Evolutionary conservation across 2,888 invertebrate genomes (phyloP).

Genomic region (Pinctada fucata): DNA sequence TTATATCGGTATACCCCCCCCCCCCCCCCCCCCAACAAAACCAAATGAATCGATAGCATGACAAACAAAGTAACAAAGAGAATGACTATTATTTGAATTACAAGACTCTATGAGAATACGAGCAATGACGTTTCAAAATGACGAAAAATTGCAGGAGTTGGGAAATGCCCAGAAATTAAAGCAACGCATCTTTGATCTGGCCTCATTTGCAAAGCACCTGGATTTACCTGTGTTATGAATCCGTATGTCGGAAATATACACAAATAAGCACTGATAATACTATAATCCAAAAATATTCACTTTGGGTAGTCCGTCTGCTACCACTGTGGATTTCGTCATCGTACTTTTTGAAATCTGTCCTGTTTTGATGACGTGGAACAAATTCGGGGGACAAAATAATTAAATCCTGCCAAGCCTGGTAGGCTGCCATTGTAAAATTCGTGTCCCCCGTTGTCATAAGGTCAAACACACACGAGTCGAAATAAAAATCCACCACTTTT

Average conservation of each 20-base stretch:
- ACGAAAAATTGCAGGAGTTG: no score
- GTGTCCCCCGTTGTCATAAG: conserved; percentile 79
- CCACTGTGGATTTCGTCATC: conserved; percentile 52
- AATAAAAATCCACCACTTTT: conserved; percentile 79
- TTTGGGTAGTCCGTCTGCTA: conserved; percentile 37
- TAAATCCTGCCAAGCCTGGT: conserved; percentile 76
- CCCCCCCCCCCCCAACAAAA: no score
- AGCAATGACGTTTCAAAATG: no score
- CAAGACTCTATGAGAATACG: no score
- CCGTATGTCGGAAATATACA: conserved; percentile 16
- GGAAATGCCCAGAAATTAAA: no score
- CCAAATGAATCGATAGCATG: no score
- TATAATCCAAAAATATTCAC: conserved; percentile 41
- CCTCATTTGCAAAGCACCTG: conserved; percentile 11
- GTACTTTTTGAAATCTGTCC: conserved; percentile 60
- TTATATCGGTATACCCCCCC: no score
- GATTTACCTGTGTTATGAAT: conserved; percentile 28
- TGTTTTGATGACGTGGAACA: conserved; percentile 55
- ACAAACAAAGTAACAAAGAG: no score
- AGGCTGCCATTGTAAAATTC: conserved; percentile 77
- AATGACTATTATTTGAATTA: no score
- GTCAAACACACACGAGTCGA: conserved; percentile 82
- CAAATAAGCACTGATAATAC: conserved; percentile 42
- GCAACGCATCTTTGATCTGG: no score
- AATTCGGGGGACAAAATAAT: conserved; percentile 78